Conservation (phyloP, 2,888 invertebrate genomes). For the Pollenia griseotomentosa region DNA sequence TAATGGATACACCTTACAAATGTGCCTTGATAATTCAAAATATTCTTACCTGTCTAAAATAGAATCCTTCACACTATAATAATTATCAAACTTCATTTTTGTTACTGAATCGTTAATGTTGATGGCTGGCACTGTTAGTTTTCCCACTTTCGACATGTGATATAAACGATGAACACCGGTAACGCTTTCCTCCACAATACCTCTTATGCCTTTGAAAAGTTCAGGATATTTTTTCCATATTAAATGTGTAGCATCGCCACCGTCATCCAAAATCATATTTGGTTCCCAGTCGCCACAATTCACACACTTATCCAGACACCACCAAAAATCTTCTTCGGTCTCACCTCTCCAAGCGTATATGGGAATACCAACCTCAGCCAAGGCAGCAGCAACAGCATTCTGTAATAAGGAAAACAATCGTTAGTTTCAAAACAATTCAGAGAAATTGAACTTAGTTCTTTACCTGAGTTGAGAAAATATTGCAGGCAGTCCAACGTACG, state of each 20-base stretch:
- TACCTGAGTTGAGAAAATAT: conserved; percentile 97
- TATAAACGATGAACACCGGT: conserved; percentile 98
- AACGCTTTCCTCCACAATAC: conserved; percentile 98
- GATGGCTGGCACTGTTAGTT: conserved; percentile 80
- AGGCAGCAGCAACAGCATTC: conserved; percentile 97
- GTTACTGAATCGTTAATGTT: conserved; percentile 92
- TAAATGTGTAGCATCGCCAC: conserved; percentile 97
- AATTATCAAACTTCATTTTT: conserved; percentile 98
- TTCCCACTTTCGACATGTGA: conserved; percentile 80
- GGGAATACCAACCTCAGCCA: conserved; percentile 94
- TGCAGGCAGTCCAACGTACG: conserved; percentile 98
- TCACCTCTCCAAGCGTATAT: conserved; percentile 98
- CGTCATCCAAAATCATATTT: conserved; percentile 98
- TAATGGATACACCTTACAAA: too few relatives aligned
- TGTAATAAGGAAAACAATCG: conserved; percentile 81
- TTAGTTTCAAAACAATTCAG: neutral
- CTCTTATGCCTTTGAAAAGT: conserved; percentile 95
- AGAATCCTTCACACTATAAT: conserved; percentile 96
- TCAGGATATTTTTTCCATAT: conserved; percentile 97
- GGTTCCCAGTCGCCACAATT: conserved; percentile 96
- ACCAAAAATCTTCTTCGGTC: conserved; percentile 99
- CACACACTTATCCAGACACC: conserved; percentile 98
- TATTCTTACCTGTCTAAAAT: conserved; percentile 90
- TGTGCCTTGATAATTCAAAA: neutral
- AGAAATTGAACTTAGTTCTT: conserved; percentile 57